These are phyloP conservation scores for Aplocera efformata DNA, from an alignment of 2,888 invertebrate genomes.

Conservation along the genomic window DNA sequence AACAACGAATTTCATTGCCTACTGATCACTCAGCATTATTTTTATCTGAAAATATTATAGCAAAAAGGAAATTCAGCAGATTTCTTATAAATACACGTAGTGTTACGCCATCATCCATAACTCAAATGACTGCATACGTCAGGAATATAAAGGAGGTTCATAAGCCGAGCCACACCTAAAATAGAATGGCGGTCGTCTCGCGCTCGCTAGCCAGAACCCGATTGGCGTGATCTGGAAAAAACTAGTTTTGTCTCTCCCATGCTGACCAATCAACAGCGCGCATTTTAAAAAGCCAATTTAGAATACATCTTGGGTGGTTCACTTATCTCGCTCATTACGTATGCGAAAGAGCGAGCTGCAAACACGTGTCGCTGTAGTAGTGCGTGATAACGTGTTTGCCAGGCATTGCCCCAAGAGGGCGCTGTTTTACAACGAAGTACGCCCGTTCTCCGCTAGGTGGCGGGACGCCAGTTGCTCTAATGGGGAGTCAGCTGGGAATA, in stretches of 20 bases:
- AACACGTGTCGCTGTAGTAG: slow-evolving; percentile 48
- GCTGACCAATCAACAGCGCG: slow-evolving; percentile 66
- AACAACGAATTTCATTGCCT: slow-evolving; percentile 29
- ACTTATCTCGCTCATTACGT: slow-evolving; percentile 55
- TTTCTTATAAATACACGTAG: slow-evolving; percentile 66
- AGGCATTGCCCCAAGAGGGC: slow-evolving; percentile 52
- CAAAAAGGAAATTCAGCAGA: slow-evolving; percentile 56
- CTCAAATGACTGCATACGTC: slow-evolving; percentile 76
- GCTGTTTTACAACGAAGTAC: slow-evolving; percentile 48
- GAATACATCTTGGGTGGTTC: slow-evolving; percentile 56
- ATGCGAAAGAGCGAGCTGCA: slow-evolving; percentile 51
- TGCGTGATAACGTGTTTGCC: slow-evolving; percentile 34
- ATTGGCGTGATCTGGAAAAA: slow-evolving; percentile 63
- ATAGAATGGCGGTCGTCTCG: slow-evolving; percentile 67
- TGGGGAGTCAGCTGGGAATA: slow-evolving; percentile 47
- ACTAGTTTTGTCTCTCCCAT: slow-evolving; percentile 49
- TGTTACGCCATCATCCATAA: slow-evolving; percentile 70
- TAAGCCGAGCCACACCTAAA: slow-evolving; percentile 66
- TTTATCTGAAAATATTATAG: slow-evolving; percentile 44
- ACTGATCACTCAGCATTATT: slow-evolving; percentile 41
- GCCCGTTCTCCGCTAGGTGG: slow-evolving; percentile 48
- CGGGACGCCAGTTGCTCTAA: slow-evolving; percentile 26
- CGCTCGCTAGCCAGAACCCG: slow-evolving; percentile 44
- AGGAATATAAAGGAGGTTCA: slow-evolving; percentile 78
- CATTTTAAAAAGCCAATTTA: slow-evolving; percentile 59